Evolutionary conservation across 2,888 invertebrate genomes (phyloP), one percentile per base, ranked within the genome.

Genomic region (Noctua comes): DNA sequence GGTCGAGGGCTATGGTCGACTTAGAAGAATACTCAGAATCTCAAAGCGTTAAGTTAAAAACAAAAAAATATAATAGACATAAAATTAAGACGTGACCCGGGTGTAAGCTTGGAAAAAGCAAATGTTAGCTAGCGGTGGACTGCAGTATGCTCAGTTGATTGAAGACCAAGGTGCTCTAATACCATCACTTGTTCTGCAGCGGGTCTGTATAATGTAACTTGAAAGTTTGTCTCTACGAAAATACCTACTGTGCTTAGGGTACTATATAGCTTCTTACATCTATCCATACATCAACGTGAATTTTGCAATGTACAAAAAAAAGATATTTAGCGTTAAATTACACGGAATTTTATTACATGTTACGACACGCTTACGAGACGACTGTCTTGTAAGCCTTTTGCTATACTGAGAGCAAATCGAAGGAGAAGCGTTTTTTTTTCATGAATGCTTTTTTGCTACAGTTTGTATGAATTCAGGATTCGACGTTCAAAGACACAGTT

Each of bases 301-400:
- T 43, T 77, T 71, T 27, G 21, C 4, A n/a, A 76, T 71, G 43
- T 68, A 57, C 43, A 43, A 59, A 77, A 84, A 79, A 82, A 79
- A 72, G 5, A 77, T 79, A 73, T 82, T 83, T 76, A 75, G 79
- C 84, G 80, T 85, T 64, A 84, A 86, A 88, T 88, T 88, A 86
- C 82, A 82, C 78, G 78, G 64, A 77, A 76, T 89, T 91, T 90
- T 91, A 86, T 87, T 83, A 83, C 79, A 86, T 79, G 83, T 83
- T 85, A 85, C 84, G 82, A 84, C 79, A 85, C 84, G 83, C 90
- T 91, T 89, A 89, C 88, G 90, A 86, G 78, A 78, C 79, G 84
- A 89, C 84, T 89, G 84, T 83, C 86, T 40, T 54, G 5, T 43
- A 40, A 54, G 68, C 27, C 62, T 36, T 10, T 21, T 43, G 36